Conservation (phyloP, 37 sponge, comb jelly and placozoan species). For the Eunapius fragilis region DNA sequence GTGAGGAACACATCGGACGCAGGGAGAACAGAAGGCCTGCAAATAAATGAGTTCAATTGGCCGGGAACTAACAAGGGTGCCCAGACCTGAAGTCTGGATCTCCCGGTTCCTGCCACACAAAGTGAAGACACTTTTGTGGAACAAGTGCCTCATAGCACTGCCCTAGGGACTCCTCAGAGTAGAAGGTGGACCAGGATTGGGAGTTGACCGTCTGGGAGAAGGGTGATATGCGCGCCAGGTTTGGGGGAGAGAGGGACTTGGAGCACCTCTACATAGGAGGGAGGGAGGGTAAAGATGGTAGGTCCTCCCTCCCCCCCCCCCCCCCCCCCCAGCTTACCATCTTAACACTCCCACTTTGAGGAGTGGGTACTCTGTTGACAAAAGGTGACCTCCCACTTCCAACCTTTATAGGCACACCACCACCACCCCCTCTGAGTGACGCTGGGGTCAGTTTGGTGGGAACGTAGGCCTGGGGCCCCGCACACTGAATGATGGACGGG, state of each 20-base stretch:
- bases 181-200: constrained; percentile 72
- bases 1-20: constrained; percentile 6
- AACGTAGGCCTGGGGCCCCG: too few relatives aligned
- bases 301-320: too few relatives aligned
- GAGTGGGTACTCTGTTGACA: constrained; percentile 30
- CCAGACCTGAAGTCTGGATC: background rate
- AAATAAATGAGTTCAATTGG: too few relatives aligned
- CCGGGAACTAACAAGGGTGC: too few relatives aligned
- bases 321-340: background rate
- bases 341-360: constrained; percentile 3
- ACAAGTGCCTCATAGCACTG: constrained; percentile 48
- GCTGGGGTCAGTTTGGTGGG: too few relatives aligned
- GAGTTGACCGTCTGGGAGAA: constrained; percentile 54
- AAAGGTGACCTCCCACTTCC: constrained; percentile 47
- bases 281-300: background rate
- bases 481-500: too few relatives aligned
- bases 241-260: constrained; percentile 65
- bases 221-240: constrained; percentile 51
- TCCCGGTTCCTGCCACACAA: constrained; percentile 42
- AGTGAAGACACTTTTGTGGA: constrained; percentile 65
- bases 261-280: constrained; percentile 19
- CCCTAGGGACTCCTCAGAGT: constrained; percentile 68
- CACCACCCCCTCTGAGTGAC: constrained; percentile 9
- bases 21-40: background rate
- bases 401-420: background rate